A percentile compares a stretch with the other conserved stretches of the same genome.
Evolutionary conservation across 2,888 invertebrate genomes (phyloP).

Genomic region (Acleris holmiana): DNA sequence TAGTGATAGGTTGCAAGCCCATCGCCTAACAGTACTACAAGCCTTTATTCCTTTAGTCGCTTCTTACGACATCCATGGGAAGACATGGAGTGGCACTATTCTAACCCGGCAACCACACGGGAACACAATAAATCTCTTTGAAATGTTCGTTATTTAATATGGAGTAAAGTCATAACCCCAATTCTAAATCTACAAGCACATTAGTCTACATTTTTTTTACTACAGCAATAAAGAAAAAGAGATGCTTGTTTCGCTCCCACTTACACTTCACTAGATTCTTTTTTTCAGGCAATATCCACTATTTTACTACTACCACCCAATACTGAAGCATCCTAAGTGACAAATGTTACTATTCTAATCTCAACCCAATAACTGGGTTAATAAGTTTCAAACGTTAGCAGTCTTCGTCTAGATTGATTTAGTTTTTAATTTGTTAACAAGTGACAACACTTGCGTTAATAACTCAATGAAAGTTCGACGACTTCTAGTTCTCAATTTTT

Average conservation of each 20-base stretch:
- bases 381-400: neutral
- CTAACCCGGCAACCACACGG: no score
- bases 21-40: no score
- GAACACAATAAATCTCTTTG: no score
- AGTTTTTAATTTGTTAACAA: neutral
- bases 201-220: neutral
- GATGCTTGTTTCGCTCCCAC: neutral
- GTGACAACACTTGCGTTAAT: constrained; percentile 8
- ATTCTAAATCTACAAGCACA: neutral
- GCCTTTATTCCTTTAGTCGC: no score
- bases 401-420: neutral
- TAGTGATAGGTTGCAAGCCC: no score
- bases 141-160: no score
- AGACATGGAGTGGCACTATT: no score
- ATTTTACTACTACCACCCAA: neutral
- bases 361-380: neutral
- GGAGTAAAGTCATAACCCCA: no score
- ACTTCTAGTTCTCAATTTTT: neutral
- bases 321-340: neutral
- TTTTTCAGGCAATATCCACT: constrained; percentile 4
- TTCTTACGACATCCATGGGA: no score
- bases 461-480: constrained; percentile 13
- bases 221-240: neutral
- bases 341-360: neutral
- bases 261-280: neutral